phyloP scores from a whole-genome alignment of 2,797 vertebrate species.

The Zenarchopterus dispar region DNA sequence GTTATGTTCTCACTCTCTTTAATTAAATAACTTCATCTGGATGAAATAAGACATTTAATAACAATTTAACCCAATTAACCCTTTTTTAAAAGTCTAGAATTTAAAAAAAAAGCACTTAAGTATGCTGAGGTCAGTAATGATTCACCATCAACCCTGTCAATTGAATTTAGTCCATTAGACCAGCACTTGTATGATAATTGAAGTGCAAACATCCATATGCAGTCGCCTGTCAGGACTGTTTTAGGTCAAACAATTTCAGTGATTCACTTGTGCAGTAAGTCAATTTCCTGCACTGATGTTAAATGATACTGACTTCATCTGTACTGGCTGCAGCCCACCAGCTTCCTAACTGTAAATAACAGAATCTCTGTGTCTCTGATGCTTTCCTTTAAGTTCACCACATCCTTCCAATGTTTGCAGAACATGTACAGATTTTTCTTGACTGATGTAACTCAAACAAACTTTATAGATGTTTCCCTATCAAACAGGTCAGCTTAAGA shows the following conservation, averaged over 20 bases:
- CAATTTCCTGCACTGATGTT: constrained; percentile 51
- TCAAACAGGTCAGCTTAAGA: no score
- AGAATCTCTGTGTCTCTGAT: background rate
- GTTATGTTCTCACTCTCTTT: constrained; percentile 42
- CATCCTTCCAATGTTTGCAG: background rate
- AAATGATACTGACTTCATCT: constrained; percentile 49
- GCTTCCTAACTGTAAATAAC: background rate
- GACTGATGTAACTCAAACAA: no score
- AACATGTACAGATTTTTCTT: no score
- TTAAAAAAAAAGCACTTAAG: constrained; percentile 1
- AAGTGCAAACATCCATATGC: constrained; percentile 52
- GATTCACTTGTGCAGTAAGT: constrained; percentile 59
- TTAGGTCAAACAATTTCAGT: constrained; percentile 55
- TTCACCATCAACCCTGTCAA: constrained; percentile 38
- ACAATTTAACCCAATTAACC: constrained; percentile 2
- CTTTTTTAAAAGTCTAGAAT: background rate
- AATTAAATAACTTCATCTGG: constrained; percentile 50
- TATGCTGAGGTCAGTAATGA: constrained; percentile 37
- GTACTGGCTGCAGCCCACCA: constrained; percentile 14
- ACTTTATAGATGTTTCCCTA: no score
- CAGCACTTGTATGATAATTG: constrained; percentile 42
- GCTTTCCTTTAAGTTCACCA: background rate
- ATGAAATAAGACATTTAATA: constrained; percentile 9
- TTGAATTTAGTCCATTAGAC: constrained; percentile 51
- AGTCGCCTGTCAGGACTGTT: constrained; percentile 58